Base-by-base conservation (phyloP, 1,140 invertebrate genomes). In the Marisa cornuarietis region DNA sequence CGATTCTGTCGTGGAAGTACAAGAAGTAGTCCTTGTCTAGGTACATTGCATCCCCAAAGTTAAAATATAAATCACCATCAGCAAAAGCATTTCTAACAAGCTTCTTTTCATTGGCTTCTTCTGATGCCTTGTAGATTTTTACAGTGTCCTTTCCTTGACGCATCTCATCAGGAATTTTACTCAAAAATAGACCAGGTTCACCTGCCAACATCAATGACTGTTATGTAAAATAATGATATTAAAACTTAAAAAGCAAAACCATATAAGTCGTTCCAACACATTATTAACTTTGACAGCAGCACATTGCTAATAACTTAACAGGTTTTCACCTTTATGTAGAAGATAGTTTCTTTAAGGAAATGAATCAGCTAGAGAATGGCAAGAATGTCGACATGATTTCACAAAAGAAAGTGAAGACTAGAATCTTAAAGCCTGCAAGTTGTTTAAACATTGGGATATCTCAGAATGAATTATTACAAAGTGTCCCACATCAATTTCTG, bases 1-100 rank as follows among this genome's bases (percentile, higher is more conserved):
- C 90, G 49, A 86, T 81, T 78, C 90, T 83, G 82, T 91, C 90
- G 49, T 85, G 83, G 83, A 91, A 91, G 81, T 91, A 91, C 1
- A 91, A 31, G 79, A 87, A 87, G 73, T 90, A 90, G 61, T 88
- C 76, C 62, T 88, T 81, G 80, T 91, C 91, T 78, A 85, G 66
- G 51, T 83, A 81, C n/a, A 91, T 77, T 14, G 91, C 71, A 71
- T 91, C 90, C 6, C 89, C 90, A 82, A 76, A 86, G 76, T 90
- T 88, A 77, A 88, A 89, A 71, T 85, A 90, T 6, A 78, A 9
- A 79, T 90, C 89, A 5, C 88, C 89, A 65, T 84, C 69, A 49
- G 80, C 75, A 74, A 86, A 83, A 10, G 83, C 87, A 83, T 89
- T 82, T 26, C 83, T 68, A 1, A 89, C 69, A 61, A 88, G 76